Base-by-base conservation (phyloP, 2,888 invertebrate genomes). In the Mimas tiliae region DNA sequence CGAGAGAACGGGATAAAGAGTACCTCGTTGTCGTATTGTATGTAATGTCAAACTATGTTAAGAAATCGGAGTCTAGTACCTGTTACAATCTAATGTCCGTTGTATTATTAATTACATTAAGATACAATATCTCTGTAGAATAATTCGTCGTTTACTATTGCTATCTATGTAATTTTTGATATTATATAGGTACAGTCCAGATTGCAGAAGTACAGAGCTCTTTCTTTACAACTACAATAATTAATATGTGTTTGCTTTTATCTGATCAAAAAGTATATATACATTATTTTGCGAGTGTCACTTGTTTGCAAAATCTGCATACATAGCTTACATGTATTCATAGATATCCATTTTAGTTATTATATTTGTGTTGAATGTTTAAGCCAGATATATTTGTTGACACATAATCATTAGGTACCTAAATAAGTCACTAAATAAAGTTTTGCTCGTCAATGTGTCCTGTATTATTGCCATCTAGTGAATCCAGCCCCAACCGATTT, bases 41-140 rank as follows among this genome's bases (percentile, higher is more conserved):
- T 69, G 65, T 52, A 55, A 62, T 50, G 47, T 64, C 69, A 64
- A 70, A 62, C 42, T 58, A 42, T 58, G 12, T 58, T 58, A 58
- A 58, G 42, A 53, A 67, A 65, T 76, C 75, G 66, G 76, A 80
- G 79, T 80, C 74, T 63, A 68, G 79, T 80, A 80, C 76, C 78
- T 79, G 72, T 21, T 55, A 33, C 21, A 19, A 64, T 45, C n/a
- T 42, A 52, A 50, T 62, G 34, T 42, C 58, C n/a, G 16, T 42
- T 16, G 50, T 21, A 9, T 12, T 42, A n/a, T 34, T 11, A 21
- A 19, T 19, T 19, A 42, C 16, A 4, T 42, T 38, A 34, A 16
- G 6, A 55, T 38, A 38, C 7, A 11, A 33, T 58, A 11, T 42
- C 38, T 6, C 12, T 42, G 19, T 42, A 58, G 42, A 11, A 12